Evolutionary conservation across 2,113 vertebrate genomes (phyloP).

Genomic region (Struthidea cinerea): DNA sequence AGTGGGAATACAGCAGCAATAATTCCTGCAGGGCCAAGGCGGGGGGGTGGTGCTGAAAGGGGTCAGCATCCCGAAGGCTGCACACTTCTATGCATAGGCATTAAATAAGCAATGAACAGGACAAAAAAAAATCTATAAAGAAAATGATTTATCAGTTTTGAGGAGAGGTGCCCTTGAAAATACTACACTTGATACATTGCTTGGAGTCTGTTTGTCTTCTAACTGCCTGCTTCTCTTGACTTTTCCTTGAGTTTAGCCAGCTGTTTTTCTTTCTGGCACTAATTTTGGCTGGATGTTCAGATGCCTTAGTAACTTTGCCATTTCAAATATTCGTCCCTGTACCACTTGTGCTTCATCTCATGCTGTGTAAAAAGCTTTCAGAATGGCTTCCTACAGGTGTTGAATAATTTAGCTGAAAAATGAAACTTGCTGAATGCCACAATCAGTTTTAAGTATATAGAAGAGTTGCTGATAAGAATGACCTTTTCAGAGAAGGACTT

Average conservation of each 20-base stretch:
- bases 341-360: constrained; percentile 6
- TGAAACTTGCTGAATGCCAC: constrained; percentile 45
- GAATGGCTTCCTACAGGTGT: constrained; percentile 19
- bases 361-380: constrained; percentile 30
- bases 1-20: neutral
- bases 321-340: neutral
- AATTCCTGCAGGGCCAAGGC: neutral
- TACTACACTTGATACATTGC: neutral
- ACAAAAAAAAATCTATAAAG: neutral
- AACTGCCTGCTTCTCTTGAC: neutral
- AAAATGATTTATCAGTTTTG: neutral
- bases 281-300: neutral
- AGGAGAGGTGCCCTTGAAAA: neutral
- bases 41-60: neutral
- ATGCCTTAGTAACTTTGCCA: neutral
- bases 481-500: constrained; percentile 32
- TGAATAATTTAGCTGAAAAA: constrained; percentile 41
- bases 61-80: neutral
- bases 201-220: neutral
- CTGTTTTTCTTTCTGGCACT: neutral
- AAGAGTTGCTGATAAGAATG: constrained; percentile 25
- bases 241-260: neutral
- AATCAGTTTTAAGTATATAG: constrained; percentile 33
- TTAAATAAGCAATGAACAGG: neutral
- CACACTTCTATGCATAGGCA: neutral